Base-by-base conservation (phyloP, 2,113 vertebrate genomes). In the Helogale parvula region DNA sequence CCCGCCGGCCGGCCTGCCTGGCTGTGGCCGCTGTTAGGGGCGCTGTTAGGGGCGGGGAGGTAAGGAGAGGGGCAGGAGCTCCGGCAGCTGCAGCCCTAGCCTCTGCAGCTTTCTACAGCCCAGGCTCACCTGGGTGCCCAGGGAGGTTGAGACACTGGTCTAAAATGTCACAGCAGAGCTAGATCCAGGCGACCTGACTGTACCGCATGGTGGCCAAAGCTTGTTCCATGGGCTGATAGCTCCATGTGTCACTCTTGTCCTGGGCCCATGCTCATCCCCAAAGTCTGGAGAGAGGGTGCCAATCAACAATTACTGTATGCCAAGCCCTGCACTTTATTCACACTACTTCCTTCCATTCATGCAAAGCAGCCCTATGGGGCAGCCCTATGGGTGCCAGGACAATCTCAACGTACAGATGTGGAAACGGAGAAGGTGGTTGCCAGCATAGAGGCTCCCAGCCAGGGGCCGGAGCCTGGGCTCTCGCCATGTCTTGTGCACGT, bases 11-110 rank as follows among this genome's bases (percentile, higher is more conserved):
- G 15, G 54, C 92, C 63, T 38, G 89, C 63, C 88, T 92, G 88
- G 85, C 17, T 21, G 4, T 45, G 90, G 94, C 63, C 1, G 25
- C 63, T 31, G 47, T 33, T 76, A 54, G 50, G 80, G 33, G 38
- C 1, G 25, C 63, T 31, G 47, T 33, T 76, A 54, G 50, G 80
- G 33, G 41, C 10, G 54, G 81, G 33, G 35, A 11, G 76, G 14
- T 14, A 19, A 13, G 5, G 15, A 25, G 14, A 27, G 21, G 25
- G 2, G 3, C 1, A 12, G 47, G 63, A 80, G 80, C 94, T 21
- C 57, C 15, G 11, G 29, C 88, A 95, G 76, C 92, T 97, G 95
- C 77, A 96, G 47, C 23, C 57, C 41, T 65, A 10, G 21, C n/a
- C 33, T 41, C 52, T 7, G 27, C 50, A 82, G 41, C 29, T 86